These are phyloP conservation scores for Actinia equina DNA, from an alignment of 64 coral and sea anemone genomes.

Conservation along the genomic window DNA sequence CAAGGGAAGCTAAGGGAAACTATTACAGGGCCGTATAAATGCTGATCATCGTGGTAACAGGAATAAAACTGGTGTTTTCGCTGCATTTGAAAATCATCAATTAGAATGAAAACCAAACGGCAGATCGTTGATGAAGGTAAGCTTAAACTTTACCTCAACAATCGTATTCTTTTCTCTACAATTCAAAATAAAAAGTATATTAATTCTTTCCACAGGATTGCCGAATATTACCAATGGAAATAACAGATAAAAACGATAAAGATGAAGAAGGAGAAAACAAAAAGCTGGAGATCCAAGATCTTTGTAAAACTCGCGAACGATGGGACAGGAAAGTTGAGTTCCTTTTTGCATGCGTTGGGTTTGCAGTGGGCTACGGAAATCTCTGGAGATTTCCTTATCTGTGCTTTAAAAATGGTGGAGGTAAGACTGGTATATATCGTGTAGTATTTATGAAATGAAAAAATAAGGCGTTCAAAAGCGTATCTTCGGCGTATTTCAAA, in stretches of 20 bases:
- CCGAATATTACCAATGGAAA: background rate
- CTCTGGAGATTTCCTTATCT: constrained; percentile 76
- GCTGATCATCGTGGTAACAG: background rate
- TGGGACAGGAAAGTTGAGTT: constrained; percentile 74
- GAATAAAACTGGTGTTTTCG: background rate
- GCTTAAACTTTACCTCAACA: too few species aligned
- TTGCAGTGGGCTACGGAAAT: constrained; percentile 72
- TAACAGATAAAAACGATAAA: background rate
- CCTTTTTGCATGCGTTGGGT: constrained; percentile 62
- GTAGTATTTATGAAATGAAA: too few species aligned
- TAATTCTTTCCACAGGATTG: background rate
- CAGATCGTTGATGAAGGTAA: background rate
- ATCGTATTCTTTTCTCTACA: too few species aligned
- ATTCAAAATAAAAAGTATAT: background rate
- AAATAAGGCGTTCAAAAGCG: too few species aligned
- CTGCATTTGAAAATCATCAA: constrained; percentile 12
- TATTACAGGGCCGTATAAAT: background rate
- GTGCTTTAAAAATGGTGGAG: constrained; percentile 67
- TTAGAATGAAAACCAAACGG: background rate
- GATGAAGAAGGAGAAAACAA: background rate
- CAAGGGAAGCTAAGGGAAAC: background rate
- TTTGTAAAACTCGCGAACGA: constrained; percentile 26
- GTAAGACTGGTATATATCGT: constrained; percentile 3
- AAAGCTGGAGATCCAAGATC: background rate
- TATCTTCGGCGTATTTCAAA: too few species aligned